Conservation (phyloP, 1,140 invertebrate species). For the Tyrophagus putrescentiae region DNA sequence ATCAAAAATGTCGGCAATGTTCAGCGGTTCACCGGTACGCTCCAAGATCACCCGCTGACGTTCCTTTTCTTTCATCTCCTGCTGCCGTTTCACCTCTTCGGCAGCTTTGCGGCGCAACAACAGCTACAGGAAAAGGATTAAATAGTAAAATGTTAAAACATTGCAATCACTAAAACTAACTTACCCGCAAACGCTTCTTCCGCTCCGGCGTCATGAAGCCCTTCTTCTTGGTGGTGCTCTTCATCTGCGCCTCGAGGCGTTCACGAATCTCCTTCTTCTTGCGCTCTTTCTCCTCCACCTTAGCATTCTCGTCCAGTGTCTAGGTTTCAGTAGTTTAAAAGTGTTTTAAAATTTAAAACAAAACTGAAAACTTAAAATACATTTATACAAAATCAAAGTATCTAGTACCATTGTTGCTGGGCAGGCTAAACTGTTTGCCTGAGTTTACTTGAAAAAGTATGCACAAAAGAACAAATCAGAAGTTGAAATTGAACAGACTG, state of each 20-base stretch:
- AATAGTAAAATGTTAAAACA: neutral
- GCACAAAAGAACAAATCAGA: too few relatives aligned
- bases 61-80: slow-evolving; percentile 17
- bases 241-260: slow-evolving; percentile 83
- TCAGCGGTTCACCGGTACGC: slow-evolving; percentile 1
- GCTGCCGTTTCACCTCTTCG: slow-evolving; percentile 21
- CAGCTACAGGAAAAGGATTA: neutral
- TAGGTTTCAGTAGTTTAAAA: too few relatives aligned
- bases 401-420: too few relatives aligned
- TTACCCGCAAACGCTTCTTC: slow-evolving; percentile 89
- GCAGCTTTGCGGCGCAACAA: slow-evolving; percentile 20
- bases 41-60: slow-evolving; percentile 4
- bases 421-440: too few relatives aligned
- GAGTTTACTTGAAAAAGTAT: too few relatives aligned
- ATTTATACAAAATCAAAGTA: too few relatives aligned
- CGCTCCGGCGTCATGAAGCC: slow-evolving; percentile 95
- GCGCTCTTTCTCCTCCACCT: slow-evolving; percentile 26
- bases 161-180: neutral
- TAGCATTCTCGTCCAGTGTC: slow-evolving; percentile 29
- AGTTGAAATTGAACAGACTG: too few relatives aligned
- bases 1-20: neutral
- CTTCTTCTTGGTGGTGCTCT: slow-evolving; percentile 80
- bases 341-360: too few relatives aligned
- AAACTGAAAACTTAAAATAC: too few relatives aligned
- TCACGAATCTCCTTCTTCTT: slow-evolving; percentile 58